Evolutionary conservation across 53 echinoderm and acorn worm species (phyloP), one percentile per base, ranked within the genome.

Genomic region (Zoroaster sp.): DNA sequence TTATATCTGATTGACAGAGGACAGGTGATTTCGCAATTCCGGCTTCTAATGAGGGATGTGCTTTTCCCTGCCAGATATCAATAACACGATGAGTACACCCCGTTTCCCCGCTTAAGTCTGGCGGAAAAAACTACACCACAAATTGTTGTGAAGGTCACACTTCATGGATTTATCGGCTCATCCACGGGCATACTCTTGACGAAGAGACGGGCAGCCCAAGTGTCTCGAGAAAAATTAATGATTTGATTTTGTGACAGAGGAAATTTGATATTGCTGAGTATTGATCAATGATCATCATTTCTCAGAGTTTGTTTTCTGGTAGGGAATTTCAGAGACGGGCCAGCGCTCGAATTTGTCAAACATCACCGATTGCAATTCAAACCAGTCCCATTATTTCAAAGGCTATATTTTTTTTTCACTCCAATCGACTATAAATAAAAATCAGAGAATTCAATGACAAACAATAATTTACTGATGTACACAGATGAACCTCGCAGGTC

Each of bases 131-230:
- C 69, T 69, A 85, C 85, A 85, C 71, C 49, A 70, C 85, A 71
- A 85, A 66, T 51, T 45, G 85, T 71, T 85, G 85, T 85, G 69
- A 85, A 85, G 85, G 85, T 85, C 85, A 85, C 85, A 85, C 51
- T 70, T 71, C 85, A 71, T 85, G 71, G 71, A 71, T 69, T 85
- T 70, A 43, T 82, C n/a, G 63, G 33, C 18, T 5, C 1, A 5
- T 20, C 59, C 5, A 40, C 80, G 41, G 25, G 74, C 43, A 42
- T 38, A 20, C 25, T 28, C 52, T 49, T 46, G 77, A 77, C 30
- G 35, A 66, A 43, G 33, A 13, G 25, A 82, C 2, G 59, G 18
- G 12, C 41, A 43, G 31, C 42, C 45, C 34, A 36, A 28, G 20
- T 11, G 1, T 25, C 41, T 6, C 11, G 15, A n/a, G 69, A 70